Base-by-base conservation (phyloP, 2,113 vertebrate genomes). In the Ciconia stormi region DNA sequence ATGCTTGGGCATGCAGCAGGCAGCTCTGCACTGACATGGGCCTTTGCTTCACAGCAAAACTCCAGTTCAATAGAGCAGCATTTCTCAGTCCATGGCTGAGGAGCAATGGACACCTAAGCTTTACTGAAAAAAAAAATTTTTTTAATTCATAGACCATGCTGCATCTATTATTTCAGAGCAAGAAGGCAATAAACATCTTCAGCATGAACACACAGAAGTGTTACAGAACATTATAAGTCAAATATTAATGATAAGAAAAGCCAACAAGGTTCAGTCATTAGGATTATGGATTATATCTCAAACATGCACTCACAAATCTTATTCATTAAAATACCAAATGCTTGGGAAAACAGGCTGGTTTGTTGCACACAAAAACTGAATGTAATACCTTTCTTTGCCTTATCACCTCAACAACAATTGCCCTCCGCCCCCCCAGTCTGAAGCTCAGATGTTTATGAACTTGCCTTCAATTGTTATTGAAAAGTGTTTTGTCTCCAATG, bases 361-460 rank as follows among this genome's bases (percentile, higher is more conserved):
- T 73, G 5, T 44, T 2, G 2, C 73, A 67, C 21, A 52, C 15
- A 65, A 67, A 85, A 78, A 2, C 8, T 29, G 29, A 66, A 63
- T 36, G 18, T 9, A 70, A 30, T 13, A 59, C 2, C 16, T 72
- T 67, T 69, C 16, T 70, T 52, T 89, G 36, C 20, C 29, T 80
- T 74, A n/a, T 20, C 23, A 58, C 13, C 22, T 62, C n/a, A 58
- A 30, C 11, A 56, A 4, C 8, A 47, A 32, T 12, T 34, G 20
- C 18, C 16, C 3, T 50, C 16, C 3, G 21, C 9, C 0, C 3
- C 12, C 6, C 2, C 2, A 50, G 2, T 16, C 23, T 38, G 16
- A 56, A 93, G 78, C 19, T 93, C 56, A 59, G n/a, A 42, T 52
- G 22, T 76, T 82, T 42, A 63, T 44, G 42, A 71, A 32, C 11